Base-by-base conservation (phyloP, 2,888 invertebrate species). In the Dolichomitus sp. region DNA sequence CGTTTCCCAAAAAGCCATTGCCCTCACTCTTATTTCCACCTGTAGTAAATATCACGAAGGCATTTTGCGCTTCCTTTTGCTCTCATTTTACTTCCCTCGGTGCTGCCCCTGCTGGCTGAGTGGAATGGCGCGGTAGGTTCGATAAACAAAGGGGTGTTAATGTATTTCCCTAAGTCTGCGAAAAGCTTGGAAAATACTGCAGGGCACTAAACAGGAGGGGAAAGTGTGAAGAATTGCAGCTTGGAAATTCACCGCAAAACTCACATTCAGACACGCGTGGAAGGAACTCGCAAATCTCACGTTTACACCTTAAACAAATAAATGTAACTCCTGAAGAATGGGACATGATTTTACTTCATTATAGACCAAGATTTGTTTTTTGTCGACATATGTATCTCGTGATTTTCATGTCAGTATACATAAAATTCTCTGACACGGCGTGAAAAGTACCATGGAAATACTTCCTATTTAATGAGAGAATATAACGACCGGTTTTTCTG, bases 101-200 rank as follows among this genome's bases (percentile, higher is more conserved):
- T 72, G 54, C 54, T 66, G 57, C 74, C 59, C 52, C n/a, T 23
- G 54, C 30, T 30, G 48, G 48, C 57, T n/a, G 23, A 12, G 63
- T 45, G 61, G 50, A 17, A 66, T 45, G 1, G 33, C 59, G 33
- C 54, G 19, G 40, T 48, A 23, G 14, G 45, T 70, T 72, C 30
- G 79, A 82, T 82, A 82, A 81, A 81, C 81, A 85, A 83, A 83
- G 66, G 72, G 80, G 80, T 76, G 81, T 68, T 77, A 74, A 85
- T 77, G 83, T 66, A 83, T 83, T 81, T 83, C 57, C 77, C 74
- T 70, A 66, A 74, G 76, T 74, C 66, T n/a, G 11, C 50, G 59
- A 9, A 61, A 27, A 23, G 42, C 11, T 50, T 40, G 66, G 59
- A 80, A 77, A 79, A 74, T 77, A 45, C 66, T 42, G 61, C 59